Base-by-base conservation (phyloP, 2,888 invertebrate species). In the Dimorphilus gyrociliatus region DNA sequence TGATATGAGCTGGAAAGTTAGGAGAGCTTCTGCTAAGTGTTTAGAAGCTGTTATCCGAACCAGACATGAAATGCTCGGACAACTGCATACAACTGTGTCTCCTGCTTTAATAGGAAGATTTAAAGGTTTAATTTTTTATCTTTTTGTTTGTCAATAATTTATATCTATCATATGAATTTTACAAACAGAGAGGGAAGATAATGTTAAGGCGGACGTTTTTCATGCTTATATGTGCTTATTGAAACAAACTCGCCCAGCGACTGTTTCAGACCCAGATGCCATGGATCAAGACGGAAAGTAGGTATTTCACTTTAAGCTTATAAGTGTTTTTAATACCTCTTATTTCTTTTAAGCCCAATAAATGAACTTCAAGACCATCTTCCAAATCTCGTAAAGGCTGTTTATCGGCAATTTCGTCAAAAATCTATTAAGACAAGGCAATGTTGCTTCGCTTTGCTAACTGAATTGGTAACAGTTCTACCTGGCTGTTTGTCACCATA, bases 131-230 rank as follows among this genome's bases (percentile, higher is more conserved):
- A 25, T 12, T 25, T 25, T 25, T 16, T 19, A 7, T 16, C 10
- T 25, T 25, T 25, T 25, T 25, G 14, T 25, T 19, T 12, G 16
- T 19, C 17, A 13, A 3, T 14, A 10, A n/a, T 27, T 5, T 29
- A 12, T 27, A 2, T 27, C 10, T 14, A 23, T 3, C 6, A 10
- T 27, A 10, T n/a, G 18, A 8, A 10, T 27, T 5, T 29, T n/a
- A 26, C 33, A 41, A 40, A 30, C 56, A 78, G 92, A 94, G 63
- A 74, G 94, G 19, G 97, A 99, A 64, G 97, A 99, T 65, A 97
- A 92, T 61, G 97, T 99, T 0, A 92, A 94, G 55, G 85, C 86
- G 16, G 94, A 97, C 57, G 86, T 99, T 39, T 81, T 97, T 56
- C 82, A 86, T 53, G 90, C 92, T 0, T 94, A 90, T 58, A 80